phyloP scores from a whole-genome alignment of 2,113 vertebrate species.

The Mystacornis crossleyi region DNA sequence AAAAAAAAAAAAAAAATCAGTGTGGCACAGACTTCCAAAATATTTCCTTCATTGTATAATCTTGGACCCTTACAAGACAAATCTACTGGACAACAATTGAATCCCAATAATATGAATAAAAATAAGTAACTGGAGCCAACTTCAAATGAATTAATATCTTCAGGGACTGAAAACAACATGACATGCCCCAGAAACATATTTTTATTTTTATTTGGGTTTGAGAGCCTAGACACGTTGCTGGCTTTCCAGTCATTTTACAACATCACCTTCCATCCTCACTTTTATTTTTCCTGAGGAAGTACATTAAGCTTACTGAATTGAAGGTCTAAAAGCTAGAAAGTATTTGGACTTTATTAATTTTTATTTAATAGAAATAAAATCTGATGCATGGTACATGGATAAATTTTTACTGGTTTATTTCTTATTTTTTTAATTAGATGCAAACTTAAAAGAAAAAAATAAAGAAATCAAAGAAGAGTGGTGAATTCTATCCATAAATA shows the following conservation, averaged over 20 bases:
- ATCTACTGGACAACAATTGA: background rate
- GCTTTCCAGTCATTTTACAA: background rate
- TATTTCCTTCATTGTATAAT: background rate
- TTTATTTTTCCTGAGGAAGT: background rate
- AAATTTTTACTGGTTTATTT: background rate
- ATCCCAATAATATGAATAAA: background rate
- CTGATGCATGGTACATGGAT: background rate
- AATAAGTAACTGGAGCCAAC: background rate
- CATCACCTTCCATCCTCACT: background rate
- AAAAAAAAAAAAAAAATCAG: background rate
- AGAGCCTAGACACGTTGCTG: background rate
- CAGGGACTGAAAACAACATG: background rate
- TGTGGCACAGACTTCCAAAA: background rate
- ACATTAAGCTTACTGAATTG: background rate
- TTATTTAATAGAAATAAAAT: background rate
- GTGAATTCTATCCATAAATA: background rate
- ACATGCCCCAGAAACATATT: background rate
- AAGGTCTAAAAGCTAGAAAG: background rate
- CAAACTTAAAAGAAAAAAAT: background rate
- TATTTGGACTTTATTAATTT: background rate
- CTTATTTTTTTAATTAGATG: background rate
- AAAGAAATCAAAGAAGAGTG: background rate
- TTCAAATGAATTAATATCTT: background rate
- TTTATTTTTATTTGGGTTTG: background rate
- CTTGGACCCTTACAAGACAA: background rate